Evolutionary conservation across 2,888 invertebrate species (phyloP).

Genomic region (Bimastos eiseni): DNA sequence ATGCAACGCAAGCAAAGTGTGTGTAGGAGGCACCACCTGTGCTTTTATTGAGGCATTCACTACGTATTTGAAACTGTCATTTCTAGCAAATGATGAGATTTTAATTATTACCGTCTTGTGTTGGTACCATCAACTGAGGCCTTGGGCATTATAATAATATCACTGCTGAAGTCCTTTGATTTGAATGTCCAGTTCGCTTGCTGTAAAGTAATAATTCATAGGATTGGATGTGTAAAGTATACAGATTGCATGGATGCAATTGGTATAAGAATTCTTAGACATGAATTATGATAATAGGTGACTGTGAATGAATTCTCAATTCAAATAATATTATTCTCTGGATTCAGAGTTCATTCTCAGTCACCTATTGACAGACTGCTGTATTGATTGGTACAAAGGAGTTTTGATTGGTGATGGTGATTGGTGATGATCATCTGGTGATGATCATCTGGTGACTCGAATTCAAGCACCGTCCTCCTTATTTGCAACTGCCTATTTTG

Average conservation of each 20-base stretch:
- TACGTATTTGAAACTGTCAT: neutral
- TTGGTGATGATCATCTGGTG: neutral
- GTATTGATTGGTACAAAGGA: neutral
- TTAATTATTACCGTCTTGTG: too few species aligned
- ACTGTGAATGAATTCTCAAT: too few species aligned
- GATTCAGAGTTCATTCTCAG: neutral
- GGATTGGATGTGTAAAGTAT: neutral
- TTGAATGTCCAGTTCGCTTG: neutral
- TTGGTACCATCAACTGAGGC: too few species aligned
- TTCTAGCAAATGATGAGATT: too few species aligned
- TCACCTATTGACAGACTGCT: neutral
- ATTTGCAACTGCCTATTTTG: too few species aligned
- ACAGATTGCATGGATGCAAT: neutral
- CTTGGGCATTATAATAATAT: too few species aligned
- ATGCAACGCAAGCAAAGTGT: neutral
- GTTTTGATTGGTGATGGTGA: neutral
- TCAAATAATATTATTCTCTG: neutral
- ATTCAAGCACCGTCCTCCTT: too few species aligned
- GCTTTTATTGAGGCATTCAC: neutral
- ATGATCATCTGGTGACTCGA: neutral
- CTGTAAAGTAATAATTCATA: neutral
- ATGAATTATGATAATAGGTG: too few species aligned
- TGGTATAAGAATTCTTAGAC: too few species aligned
- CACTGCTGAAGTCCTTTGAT: neutral
- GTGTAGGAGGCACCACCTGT: neutral